Evolutionary conservation across 1,140 invertebrate genomes (phyloP), one percentile per base, ranked within the genome.

Genomic region (Drosophila rhopaloa): DNA sequence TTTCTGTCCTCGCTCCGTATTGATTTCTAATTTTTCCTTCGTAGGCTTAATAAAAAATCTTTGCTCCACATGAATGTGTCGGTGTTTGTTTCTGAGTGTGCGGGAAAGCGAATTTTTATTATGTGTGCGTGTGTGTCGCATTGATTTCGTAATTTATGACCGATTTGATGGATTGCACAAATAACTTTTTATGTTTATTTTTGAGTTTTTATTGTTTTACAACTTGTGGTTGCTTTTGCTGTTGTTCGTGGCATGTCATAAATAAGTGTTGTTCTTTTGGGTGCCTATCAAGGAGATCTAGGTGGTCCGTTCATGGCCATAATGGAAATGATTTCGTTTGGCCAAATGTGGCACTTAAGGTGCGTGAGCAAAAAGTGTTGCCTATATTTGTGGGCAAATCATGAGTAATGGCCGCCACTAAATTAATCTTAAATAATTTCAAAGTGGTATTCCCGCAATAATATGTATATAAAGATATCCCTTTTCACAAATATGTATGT

Each of bases 1-100:
- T 88, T 68, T 66, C 32, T 74, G 51, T 29, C 46, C 58, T 56
- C 40, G 50, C 14, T 43, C n/a, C 48, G 57, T 86, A 86, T 86
- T 86, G 82, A 86, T 82, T 86, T 79, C 59, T 73, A 79, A 88
- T 86, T 82, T 86, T 86, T 82, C 37, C 51, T 61, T 76, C 38
- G 74, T 41, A 41, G 47, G 67, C 29, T 71, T 72, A 61, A 65
- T 68, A 65, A 65, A 81, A 81, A 70, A 27, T 48, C 46, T 38
- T 67, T 44, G 61, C 40, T 7, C 41, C 62, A 43, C 38, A 72
- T 19, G 47, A 41, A 19, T n/a, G 11, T 57, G 46, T 43, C n/a
- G 53, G n/a, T 58, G 14, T 47, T n/a, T 5, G 13, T 14, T 9
- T 11, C 4, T 2, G n/a, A 19, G 9, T 43, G 37, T 40, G 46